Percentiles rank a stretch among this genome's conserved stretches.
These are phyloP conservation scores for Saguinus midas DNA, from an alignment of 2,113 vertebrate species.

Conservation along the genomic window DNA sequence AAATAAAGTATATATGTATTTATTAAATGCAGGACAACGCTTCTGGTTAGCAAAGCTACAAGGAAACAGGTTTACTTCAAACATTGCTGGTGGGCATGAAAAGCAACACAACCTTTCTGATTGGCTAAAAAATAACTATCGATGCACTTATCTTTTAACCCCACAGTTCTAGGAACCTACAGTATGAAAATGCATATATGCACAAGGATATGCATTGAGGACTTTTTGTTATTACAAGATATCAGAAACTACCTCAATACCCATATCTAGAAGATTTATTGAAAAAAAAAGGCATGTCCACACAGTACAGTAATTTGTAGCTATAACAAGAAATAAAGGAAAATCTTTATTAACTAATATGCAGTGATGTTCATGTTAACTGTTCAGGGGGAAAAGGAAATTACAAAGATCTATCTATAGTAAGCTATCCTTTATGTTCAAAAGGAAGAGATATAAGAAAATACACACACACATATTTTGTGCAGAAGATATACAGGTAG, in stretches of 20 bases:
- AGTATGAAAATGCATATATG: not conserved
- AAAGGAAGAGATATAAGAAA: not conserved
- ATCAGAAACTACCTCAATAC: not conserved
- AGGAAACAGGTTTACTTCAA: not conserved
- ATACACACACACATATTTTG: not conserved
- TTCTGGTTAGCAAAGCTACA: not conserved
- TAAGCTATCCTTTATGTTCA: not conserved
- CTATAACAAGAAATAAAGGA: not conserved
- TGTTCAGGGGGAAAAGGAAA: not conserved
- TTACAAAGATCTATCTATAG: not conserved
- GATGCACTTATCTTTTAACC: rapidly evolving
- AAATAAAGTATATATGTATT: not conserved
- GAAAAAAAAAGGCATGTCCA: not conserved
- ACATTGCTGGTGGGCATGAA: not conserved
- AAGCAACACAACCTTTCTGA: not conserved
- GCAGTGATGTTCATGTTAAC: not conserved
- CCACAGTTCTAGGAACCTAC: not conserved
- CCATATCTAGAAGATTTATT: not conserved
- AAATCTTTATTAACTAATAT: not conserved
- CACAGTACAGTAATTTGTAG: not conserved
- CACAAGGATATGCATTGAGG: not conserved
- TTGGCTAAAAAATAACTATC: not conserved
- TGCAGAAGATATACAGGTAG: not conserved
- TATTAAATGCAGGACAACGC: not conserved
- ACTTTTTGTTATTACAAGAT: not conserved